phyloP scores from a whole-genome alignment of 2,888 invertebrate species.

The Linnaemya vulpina region DNA sequence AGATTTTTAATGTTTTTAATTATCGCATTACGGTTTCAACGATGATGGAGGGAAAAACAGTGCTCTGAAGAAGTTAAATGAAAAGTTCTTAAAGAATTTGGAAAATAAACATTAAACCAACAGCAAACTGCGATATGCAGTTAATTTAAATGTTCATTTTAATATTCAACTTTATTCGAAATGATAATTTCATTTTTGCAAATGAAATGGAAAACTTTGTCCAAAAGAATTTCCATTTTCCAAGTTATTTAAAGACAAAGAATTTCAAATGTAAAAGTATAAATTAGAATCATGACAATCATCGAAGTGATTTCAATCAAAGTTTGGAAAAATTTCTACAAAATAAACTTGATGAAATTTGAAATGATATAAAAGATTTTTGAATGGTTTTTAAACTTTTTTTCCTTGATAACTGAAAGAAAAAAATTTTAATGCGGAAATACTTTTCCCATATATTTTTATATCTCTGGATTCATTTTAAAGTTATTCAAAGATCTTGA shows the following conservation, averaged over 20 bases:
- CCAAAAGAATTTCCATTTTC: constrained; percentile 23
- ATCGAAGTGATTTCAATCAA: not conserved
- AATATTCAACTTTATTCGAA: constrained; percentile 67
- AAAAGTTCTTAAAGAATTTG: constrained; percentile 70
- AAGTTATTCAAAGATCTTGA: too few species aligned
- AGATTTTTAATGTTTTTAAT: constrained; percentile 72
- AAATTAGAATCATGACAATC: not conserved
- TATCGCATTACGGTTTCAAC: constrained; percentile 69
- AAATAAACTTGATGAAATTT: not conserved
- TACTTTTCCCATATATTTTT: too few species aligned
- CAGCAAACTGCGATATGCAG: constrained; percentile 62
- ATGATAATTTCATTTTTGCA: constrained; percentile 69
- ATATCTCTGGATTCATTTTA: too few species aligned
- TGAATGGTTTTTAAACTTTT: not conserved
- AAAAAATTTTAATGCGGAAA: too few species aligned
- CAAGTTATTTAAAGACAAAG: constrained; percentile 2
- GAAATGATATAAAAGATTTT: not conserved
- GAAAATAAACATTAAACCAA: constrained; percentile 68
- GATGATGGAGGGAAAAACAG: not conserved
- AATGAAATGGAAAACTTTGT: constrained; percentile 58
- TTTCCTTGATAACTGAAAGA: too few species aligned
- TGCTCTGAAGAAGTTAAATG: constrained; percentile 35
- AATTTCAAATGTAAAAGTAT: constrained; percentile 39
- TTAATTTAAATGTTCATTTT: constrained; percentile 72
- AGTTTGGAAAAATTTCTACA: not conserved